Evolutionary conservation across 2,797 vertebrate genomes (phyloP).

Genomic region (Sebastes taczanowskii): DNA sequence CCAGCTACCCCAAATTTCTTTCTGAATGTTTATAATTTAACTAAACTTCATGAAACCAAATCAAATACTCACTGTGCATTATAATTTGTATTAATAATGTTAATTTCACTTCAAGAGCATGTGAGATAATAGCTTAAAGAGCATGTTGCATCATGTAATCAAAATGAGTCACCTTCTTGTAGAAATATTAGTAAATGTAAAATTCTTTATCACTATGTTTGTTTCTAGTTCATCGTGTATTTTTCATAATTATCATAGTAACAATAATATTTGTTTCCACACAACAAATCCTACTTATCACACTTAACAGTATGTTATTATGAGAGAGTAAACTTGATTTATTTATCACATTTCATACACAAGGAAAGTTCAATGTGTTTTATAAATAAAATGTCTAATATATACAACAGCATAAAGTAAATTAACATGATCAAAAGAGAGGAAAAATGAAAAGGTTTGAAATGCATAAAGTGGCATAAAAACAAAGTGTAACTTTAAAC

Average conservation of each 20-base stretch:
- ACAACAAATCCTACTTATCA: background rate
- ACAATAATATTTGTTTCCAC: background rate
- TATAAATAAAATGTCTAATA: too few relatives aligned
- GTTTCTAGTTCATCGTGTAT: background rate
- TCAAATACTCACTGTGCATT: background rate
- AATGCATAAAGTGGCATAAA: background rate
- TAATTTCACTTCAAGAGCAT: background rate
- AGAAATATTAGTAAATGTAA: background rate
- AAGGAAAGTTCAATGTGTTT: too few relatives aligned
- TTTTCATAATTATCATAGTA: background rate
- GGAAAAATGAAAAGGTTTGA: background rate
- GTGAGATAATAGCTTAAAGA: background rate
- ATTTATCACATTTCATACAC: background rate
- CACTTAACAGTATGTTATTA: background rate
- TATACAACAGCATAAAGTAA: too few relatives aligned
- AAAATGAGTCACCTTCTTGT: background rate
- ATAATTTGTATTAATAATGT: background rate
- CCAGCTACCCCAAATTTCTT: background rate
- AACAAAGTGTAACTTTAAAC: background rate
- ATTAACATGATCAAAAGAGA: background rate
- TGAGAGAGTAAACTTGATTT: background rate
- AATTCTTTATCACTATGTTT: background rate
- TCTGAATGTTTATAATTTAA: background rate
- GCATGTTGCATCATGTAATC: background rate
- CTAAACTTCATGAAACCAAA: constrained; percentile 11